Evolutionary conservation across 2,113 vertebrate species (phyloP), one percentile per base, ranked within the genome.

Genomic region (Polypterus bichir): DNA sequence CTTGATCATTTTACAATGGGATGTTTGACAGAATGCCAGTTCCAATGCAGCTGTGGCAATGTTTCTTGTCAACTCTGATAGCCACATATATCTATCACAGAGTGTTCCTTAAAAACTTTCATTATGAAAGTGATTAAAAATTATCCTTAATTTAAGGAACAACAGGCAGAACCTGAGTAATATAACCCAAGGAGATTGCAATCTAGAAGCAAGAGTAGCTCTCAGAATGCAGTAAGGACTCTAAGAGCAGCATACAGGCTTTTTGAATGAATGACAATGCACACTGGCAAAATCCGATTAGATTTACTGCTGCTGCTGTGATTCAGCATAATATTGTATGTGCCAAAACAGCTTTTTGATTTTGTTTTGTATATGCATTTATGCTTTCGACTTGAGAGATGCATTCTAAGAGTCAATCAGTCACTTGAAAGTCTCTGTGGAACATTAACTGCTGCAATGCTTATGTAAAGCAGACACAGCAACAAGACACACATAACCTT

Each of bases 1-100:
- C 66, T 74, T 80, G 75, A 77, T 83, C 77, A 77, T 81, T 82
- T 78, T 77, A 72, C 72, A 77, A 69, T 70, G 73, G 71, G 75
- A 74, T 81, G 77, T 84, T 82, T 87, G 85, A 85, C 81, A 82
- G 74, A 73, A 74, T 82, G 83, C 84, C 83, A 85, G 79, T 81
- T 83, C 71, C 76, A 80, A 84, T 83, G 78, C 74, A 72, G 72
- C 76, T 71, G 71, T 73, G 74, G 72, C 77, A 85, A 83, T 84
- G 80, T 75, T 76, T 76, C 81, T 75, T 87, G 83, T 85, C 83
- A 80, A 71, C 73, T 86, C 72, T 71, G 68, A 85, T 85, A 79
- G 84, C 78, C 69, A 71, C 72, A 71, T 73, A 72, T 74, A 83
- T 87, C 79, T 77, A 80, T 86, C 83, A 81, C 56, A 10, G 65